Percentiles rank a stretch among this genome's conserved stretches.
Conservation (phyloP, 2,888 invertebrate species). For the Andrena praecox region DNA sequence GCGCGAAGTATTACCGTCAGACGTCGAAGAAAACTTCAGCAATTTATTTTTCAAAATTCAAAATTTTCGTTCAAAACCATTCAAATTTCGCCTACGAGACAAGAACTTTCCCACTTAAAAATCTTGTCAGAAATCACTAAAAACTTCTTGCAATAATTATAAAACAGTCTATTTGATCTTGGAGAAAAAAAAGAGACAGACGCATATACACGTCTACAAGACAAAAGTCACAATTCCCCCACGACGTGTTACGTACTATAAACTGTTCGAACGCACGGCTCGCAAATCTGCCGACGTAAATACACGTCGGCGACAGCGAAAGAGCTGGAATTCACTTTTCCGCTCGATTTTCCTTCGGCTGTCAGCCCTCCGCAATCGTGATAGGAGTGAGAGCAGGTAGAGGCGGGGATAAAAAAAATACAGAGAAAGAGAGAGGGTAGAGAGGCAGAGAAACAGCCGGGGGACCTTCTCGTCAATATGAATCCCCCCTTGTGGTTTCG, state of each 20-base stretch:
- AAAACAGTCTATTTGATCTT: background rate
- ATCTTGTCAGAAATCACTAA: too few relatives aligned
- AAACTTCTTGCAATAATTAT: too few relatives aligned
- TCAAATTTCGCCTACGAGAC: too few relatives aligned
- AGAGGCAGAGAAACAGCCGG: slow-evolving; percentile 32
- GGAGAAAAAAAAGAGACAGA: background rate
- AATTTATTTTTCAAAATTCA: too few relatives aligned
- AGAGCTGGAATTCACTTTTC: slow-evolving; percentile 41
- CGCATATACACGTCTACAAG: background rate
- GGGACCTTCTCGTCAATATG: slow-evolving; percentile 51
- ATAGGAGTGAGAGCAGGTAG: slow-evolving; percentile 38
- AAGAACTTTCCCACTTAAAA: too few relatives aligned
- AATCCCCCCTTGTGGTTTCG: slow-evolving; percentile 45
- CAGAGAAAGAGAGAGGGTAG: slow-evolving; percentile 37
- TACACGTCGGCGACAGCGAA: slow-evolving; percentile 11
- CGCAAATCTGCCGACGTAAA: slow-evolving; percentile 10
- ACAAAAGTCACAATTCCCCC: background rate
- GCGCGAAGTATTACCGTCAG: too few relatives aligned
- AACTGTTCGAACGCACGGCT: background rate
- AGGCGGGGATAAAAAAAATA: slow-evolving; percentile 85
- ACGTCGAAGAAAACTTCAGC: too few relatives aligned
- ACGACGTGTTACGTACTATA: background rate
- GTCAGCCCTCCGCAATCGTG: slow-evolving; percentile 47
- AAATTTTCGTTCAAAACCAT: too few relatives aligned
- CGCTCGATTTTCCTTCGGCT: slow-evolving; percentile 30